Base-by-base conservation (phyloP, 2,797 vertebrate genomes). In the Amazona ochrocephala region DNA sequence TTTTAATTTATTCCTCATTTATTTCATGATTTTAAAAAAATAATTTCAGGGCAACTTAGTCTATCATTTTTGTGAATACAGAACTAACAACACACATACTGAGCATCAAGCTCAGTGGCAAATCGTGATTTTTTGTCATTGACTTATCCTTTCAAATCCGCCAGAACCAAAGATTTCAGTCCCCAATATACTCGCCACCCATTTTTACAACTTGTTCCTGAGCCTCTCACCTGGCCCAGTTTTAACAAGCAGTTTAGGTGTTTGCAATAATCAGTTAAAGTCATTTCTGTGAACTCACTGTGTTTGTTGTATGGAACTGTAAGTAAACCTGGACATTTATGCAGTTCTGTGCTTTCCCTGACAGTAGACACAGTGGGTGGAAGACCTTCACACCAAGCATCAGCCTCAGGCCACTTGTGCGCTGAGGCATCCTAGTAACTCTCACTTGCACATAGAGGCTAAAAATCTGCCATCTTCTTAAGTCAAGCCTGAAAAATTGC, bases 181-280 rank as follows among this genome's bases (percentile, higher is more conserved):
- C 21, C 8, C 17, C 30, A 73, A 0, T 7, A 75, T 0, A 41
- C 1, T 7, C 13, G 44, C 15, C 15, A 37, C 2, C 2, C 12
- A n/a, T 14, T 85, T 80, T 67, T 75, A 26, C 16, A 91, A 61
- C 10, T 27, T 26, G 5, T 18, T 64, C 18, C 27, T 13, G 19
- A 41, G 30, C 7, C 15, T 88, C 51, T 86, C 53, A 67, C 9
- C 22, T 56, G 44, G 13, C 23, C 61, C 20, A 27, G 3, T 65
- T 92, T 34, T n/a, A 72, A 78, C 44, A 74, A 39, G 61, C 27
- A 50, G 34, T 58, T 62, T 8, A 72, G 12, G 15, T 54, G 10
- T 42, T 56, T 37, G 10, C 41, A 76, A 2, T 50, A 65, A 64
- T 32, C 19, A 74, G 26, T 32, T 84, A 11, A 70, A 39, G 41